Base-by-base conservation (phyloP, 2,797 vertebrate genomes). In the Anomalospiza imberbis region DNA sequence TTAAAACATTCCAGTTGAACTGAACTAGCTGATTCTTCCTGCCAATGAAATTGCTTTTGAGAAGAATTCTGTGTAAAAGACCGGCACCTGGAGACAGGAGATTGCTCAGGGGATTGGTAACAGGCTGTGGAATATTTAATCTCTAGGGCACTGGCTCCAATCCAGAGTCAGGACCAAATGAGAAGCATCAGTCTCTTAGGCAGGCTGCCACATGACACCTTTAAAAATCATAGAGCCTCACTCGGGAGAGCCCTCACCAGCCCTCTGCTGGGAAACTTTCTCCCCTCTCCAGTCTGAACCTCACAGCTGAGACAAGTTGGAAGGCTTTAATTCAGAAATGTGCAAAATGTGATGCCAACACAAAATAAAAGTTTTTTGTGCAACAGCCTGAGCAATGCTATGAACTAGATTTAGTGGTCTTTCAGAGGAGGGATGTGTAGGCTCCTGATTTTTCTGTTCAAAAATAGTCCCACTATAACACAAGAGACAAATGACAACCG, bases 1-100 rank as follows among this genome's bases (percentile, higher is more conserved):
- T 96, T 92, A 94, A 93, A 96, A 94, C 82, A 94, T 92, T 91
- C 93, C 92, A 86, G 62, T 84, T 92, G 87, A 72, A 89, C 70
- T 57, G 79, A 89, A 95, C 85, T 34, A 40, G 89, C 48, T 0
- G 5, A 87, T 82, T 47, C 85, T 63, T 62, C 63, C 74, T 93
- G 95, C 90, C 91, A 95, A 22, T 76, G 79, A 78, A 97, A 95
- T 38, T 85, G 78, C 81, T 83, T 91, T 91, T 80, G 73, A 45
- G 79, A 51, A 93, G 83, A 63, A 85, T 38, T 51, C 68, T 78
- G 73, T 45, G 47, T 87, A 92, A 96, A 93, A 93, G 65, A 57
- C 38, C 25, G 89, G 70, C 92, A 96, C 83, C 92, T 97, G 96
- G 96, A 95, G 89, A 94, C 82, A 89, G 26, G 21, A 57, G 84